Base-by-base conservation (phyloP, 2,888 invertebrate species). In the Hyppa rectilinea region DNA sequence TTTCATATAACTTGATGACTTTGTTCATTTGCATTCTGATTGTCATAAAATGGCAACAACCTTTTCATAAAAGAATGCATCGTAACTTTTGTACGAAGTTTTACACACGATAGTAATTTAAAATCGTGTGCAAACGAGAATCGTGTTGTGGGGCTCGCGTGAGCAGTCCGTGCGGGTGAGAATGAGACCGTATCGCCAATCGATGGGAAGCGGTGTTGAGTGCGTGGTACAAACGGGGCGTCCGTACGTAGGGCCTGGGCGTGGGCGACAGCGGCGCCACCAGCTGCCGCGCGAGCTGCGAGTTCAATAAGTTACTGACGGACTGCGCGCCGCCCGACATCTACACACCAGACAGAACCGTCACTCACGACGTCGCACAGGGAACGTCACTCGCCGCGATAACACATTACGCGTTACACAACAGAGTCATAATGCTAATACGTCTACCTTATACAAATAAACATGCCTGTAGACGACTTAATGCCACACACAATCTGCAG, bases 231-330 rank as follows among this genome's bases (percentile, higher is more conserved):
- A 95, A 95, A 96, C 94, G 93, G 92, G 91, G 92, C 91, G 92
- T 94, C 93, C 95, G 95, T 95, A 95, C 96, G 95, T 96, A 96
- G 93, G 95, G 94, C 86, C 96, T 90, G 90, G 92, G 94, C 88
- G 90, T 89, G 85, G 95, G 91, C 91, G 96, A 95, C 92, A 96
- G 95, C 92, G 96, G 96, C 92, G 96, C 96, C 89, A 96, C 96
- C 92, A 96, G 96, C 93, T 96, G 96, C 82, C 96, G 96, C 89
- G 96, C 96, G 90, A 96, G 96, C 94, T 96, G 96, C 93, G 96
- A 96, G 93, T 94, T 95, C 96, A 96, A 94, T 93, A 96, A 93
- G 91, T 90, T 94, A 91, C 92, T 90, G 87, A 89, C 91, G 85
- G 91, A 87, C 91, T 88, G 85, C 87, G 88, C 82, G 84, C 83